These are phyloP conservation scores for Microtus richardsoni DNA, from an alignment of 2,113 vertebrate genomes.

Conservation along the genomic window DNA sequence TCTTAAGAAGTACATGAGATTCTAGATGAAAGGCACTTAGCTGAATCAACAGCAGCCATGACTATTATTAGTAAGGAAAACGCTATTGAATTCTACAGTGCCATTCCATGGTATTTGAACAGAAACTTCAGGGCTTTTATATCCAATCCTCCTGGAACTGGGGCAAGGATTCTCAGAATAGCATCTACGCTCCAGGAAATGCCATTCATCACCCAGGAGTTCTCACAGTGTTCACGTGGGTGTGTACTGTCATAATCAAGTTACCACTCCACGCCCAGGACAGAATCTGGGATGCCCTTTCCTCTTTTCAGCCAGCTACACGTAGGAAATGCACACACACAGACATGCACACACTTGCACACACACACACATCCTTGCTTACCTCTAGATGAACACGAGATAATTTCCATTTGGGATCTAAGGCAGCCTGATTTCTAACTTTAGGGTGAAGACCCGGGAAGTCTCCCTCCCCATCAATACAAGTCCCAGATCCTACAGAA, in stretches of 20 bases:
- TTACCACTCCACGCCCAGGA: neutral
- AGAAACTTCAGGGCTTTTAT: neutral
- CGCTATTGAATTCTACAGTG: neutral
- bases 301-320: neutral
- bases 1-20: neutral
- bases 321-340: neutral
- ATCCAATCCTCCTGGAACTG: neutral
- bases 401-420: constrained; percentile 50
- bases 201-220: neutral
- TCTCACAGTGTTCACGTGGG: neutral
- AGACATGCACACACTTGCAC: neutral
- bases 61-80: neutral
- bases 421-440: constrained; percentile 10
- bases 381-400: neutral
- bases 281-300: neutral
- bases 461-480: neutral
- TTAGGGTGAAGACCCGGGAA: neutral
- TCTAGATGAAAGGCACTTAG: neutral
- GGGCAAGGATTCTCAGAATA: neutral
- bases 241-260: neutral
- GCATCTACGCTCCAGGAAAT: neutral
- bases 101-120: neutral
- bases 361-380: neutral
- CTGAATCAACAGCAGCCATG: neutral
- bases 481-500: neutral